Conservation (phyloP, 2,113 vertebrate genomes). For the Paramormyrops kingsleyae region DNA sequence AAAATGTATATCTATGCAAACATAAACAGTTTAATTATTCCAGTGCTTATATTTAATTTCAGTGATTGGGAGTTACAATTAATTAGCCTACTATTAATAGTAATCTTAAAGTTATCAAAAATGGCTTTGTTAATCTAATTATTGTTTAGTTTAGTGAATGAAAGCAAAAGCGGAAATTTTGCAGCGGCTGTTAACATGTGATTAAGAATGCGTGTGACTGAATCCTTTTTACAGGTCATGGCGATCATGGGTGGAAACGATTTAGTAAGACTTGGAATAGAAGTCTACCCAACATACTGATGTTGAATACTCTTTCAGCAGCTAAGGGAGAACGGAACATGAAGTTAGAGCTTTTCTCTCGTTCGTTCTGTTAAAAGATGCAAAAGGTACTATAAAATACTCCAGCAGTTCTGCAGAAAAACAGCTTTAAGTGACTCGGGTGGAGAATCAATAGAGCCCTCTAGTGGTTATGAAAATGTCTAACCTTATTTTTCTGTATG, state of each 20-base stretch:
- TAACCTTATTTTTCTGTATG: neutral
- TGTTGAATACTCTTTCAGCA: conserved; percentile 77
- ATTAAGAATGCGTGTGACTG: neutral
- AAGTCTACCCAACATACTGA: conserved; percentile 80
- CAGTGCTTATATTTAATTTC: neutral
- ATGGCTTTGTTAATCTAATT: neutral
- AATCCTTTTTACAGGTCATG: neutral
- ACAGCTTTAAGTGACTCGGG: neutral
- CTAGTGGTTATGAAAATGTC: neutral
- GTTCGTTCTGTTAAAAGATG: conserved; percentile 64
- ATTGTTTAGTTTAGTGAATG: neutral
- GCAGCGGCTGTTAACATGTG: neutral
- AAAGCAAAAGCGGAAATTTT: neutral
- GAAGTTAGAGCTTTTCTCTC: conserved; percentile 76
- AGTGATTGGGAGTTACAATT: neutral
- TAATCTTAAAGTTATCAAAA: neutral
- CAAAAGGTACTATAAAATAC: neutral
- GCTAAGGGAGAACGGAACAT: conserved; percentile 83
- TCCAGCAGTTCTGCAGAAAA: neutral
- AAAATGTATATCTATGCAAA: neutral
- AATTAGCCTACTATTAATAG: neutral
- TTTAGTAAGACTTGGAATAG: conserved; percentile 69
- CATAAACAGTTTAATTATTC: neutral
- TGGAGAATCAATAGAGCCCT: conserved; percentile 8
- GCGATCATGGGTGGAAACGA: neutral